Conservation (phyloP, 2,113 vertebrate genomes). For the Galbula dea region DNA sequence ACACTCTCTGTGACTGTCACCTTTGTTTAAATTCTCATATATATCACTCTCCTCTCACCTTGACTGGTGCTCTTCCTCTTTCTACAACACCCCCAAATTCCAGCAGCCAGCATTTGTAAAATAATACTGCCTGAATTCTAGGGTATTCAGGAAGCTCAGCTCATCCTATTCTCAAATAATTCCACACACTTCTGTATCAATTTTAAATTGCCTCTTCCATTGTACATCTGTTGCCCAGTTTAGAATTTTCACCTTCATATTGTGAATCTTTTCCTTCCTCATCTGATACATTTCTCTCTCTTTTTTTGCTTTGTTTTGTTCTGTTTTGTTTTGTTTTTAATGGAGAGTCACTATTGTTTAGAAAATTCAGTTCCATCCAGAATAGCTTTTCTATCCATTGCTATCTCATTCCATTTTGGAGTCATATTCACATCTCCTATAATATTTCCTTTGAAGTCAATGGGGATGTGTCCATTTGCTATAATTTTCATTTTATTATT, state of each 20-base stretch:
- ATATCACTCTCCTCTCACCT: slow-evolving; percentile 31
- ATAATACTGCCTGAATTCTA: neutral
- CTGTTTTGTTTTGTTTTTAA: neutral
- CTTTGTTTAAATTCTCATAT: slow-evolving; percentile 14
- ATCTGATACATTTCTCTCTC: neutral
- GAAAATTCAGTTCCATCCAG: neutral
- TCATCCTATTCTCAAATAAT: neutral
- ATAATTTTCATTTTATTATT: no score
- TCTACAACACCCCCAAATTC: neutral
- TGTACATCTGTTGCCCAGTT: neutral
- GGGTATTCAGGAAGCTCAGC: neutral
- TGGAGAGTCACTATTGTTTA: neutral
- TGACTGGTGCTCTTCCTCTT: neutral
- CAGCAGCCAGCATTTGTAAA: neutral
- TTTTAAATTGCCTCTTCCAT: neutral
- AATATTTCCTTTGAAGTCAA: neutral
- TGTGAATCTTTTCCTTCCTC: neutral
- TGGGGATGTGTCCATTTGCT: neutral
- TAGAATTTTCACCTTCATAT: neutral
- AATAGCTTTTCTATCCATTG: neutral
- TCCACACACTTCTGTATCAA: neutral
- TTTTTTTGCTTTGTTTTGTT: neutral
- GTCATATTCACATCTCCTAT: neutral
- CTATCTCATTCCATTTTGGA: neutral
- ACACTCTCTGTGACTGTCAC: neutral